A percentile compares a stretch with the other conserved stretches of the same genome.
These are phyloP conservation scores for Tetramorium alpestre DNA, from an alignment of 1,140 invertebrate genomes.

Conservation along the genomic window DNA sequence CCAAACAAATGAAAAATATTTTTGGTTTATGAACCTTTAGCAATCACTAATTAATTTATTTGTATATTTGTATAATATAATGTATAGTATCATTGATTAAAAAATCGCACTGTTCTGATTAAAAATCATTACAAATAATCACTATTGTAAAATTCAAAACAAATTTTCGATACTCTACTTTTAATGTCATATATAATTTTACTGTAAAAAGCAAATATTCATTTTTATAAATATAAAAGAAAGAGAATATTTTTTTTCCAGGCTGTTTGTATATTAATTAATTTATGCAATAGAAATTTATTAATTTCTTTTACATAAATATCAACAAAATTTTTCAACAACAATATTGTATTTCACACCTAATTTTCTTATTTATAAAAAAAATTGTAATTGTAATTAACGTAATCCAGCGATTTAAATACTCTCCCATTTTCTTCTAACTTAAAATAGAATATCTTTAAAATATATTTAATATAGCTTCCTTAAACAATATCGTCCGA, in stretches of 20 bases:
- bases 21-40: conserved; percentile 52
- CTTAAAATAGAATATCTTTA: conserved; percentile 18
- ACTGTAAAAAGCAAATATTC: background rate
- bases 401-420: background rate
- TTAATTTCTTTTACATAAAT: background rate
- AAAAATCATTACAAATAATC: background rate
- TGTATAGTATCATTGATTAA: conserved; percentile 3
- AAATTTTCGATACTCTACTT: background rate
- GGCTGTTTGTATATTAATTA: too few relatives aligned
- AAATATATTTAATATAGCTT: conserved; percentile 10
- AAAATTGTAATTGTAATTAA: background rate
- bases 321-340: background rate
- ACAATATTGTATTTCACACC: background rate
- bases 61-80: conserved; percentile 40
- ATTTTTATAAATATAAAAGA: background rate
- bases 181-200: background rate
- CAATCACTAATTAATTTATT: conserved; percentile 50
- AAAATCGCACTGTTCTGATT: conserved; percentile 42
- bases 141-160: background rate
- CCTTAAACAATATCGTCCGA: background rate
- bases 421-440: background rate
- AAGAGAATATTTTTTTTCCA: background rate
- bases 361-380: conserved; percentile 25
- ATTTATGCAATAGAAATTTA: background rate
- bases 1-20: conserved; percentile 33